These are phyloP conservation scores for Brachystomella parvula DNA, from an alignment of 1,140 invertebrate species.

Conservation along the genomic window DNA sequence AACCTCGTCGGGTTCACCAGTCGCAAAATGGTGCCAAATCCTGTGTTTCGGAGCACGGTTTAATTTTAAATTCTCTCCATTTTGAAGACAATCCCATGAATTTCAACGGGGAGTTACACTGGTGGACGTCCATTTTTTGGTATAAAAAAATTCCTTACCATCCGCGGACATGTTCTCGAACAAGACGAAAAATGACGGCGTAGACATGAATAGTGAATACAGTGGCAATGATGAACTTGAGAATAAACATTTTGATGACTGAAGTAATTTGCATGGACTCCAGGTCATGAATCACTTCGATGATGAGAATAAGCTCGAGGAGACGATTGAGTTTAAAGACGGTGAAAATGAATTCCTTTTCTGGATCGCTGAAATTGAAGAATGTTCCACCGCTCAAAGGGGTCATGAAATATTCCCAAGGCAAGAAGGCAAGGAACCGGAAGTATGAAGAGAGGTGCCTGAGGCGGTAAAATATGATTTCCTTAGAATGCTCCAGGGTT, in stretches of 20 bases:
- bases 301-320: constrained; percentile 11
- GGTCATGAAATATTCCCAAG: constrained; percentile 27
- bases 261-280: constrained; percentile 13
- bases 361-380: constrained; percentile 1
- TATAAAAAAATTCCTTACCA: neutral
- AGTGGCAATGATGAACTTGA: constrained; percentile 2
- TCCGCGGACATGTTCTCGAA: constrained; percentile 10
- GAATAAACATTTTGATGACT: constrained; percentile 14
- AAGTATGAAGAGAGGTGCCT: constrained; percentile 15
- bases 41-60: too few species aligned
- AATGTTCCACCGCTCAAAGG: neutral
- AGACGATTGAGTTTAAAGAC: constrained; percentile 19
- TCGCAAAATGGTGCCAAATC: too few species aligned
- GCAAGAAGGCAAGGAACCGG: constrained; percentile 28
- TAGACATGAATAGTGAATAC: constrained; percentile 22
- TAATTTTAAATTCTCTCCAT: too few species aligned
- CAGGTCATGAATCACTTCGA: constrained; percentile 2
- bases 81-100: too few species aligned
- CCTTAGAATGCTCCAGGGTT: constrained; percentile 27
- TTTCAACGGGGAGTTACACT: too few species aligned
- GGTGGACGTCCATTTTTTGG: neutral
- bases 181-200: constrained; percentile 20
- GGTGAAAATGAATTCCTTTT: neutral
- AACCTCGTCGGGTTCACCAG: too few species aligned
- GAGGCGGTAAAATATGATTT: constrained; percentile 23